Evolutionary conservation across 1,140 invertebrate genomes (phyloP), one percentile per base, ranked within the genome.

Genomic region (Drosophila tristis): DNA sequence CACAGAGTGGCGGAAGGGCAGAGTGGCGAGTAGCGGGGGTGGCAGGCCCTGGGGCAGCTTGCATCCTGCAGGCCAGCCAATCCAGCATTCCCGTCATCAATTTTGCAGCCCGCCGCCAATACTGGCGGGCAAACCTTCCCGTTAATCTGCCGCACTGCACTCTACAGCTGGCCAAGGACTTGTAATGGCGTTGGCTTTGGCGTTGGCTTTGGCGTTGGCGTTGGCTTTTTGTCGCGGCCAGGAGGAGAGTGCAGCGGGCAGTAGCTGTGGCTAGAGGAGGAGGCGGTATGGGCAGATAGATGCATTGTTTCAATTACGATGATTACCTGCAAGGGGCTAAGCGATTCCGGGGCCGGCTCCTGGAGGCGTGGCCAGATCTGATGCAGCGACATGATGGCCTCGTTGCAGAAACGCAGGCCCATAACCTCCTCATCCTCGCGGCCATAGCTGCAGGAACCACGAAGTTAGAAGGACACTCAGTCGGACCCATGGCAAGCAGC

Each of bases 381-480:
- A 44, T 96, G 95, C 20, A 97, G 92, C 78, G 96, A 96, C 94
- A 98, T 96, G 71, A 97, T 95, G 43, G 97, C 96, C 92, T 98
- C 97, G 89, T 98, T 98, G 93, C 96, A 97, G 92, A 98, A 98
- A 90, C 97, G 96, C 62, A 98, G 92, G 0, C 97, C 97, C 96
- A 98, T 97, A 11, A 98, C 96, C 92, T 98, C 97, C 90, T 98
- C 97, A 90, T 98, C 97, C 93, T 98, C 97, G 42, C 97, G 93
- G 0, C 97, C 97, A 85, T 98, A 98, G 57, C 97, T 96, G 86
- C 1, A 79, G 43, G 13, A 42, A 29, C 13, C 15, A 35, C 23
- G 67, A 57, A 9, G 58, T 9, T 8, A 56, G 8, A 16, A 29
- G 20, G 13, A 39, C 35, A 8, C 13, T 11, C 3, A 6, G 25